Percentiles rank a stretch among this genome's conserved stretches.
phyloP scores from a whole-genome alignment of 2,113 vertebrate genomes.

The Mirounga angustirostris region DNA sequence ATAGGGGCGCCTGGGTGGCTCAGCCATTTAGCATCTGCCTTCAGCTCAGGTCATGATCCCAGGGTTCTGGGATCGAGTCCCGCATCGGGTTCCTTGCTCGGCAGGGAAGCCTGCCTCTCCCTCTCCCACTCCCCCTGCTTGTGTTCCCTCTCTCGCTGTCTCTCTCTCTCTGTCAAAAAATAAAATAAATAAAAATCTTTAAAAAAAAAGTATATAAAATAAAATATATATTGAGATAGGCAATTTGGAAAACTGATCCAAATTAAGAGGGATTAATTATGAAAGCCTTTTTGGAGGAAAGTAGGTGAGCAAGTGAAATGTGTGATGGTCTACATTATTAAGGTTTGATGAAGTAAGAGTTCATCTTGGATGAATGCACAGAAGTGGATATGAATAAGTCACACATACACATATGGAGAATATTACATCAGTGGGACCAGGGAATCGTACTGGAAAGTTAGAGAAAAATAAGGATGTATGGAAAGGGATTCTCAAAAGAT shows the following conservation, averaged over 20 bases:
- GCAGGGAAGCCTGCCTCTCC: too few species aligned
- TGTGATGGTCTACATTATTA: neutral
- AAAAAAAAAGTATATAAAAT: neutral
- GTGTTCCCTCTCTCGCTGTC: too few species aligned
- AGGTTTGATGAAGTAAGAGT: neutral
- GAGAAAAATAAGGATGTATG: neutral
- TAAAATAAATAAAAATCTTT: too few species aligned
- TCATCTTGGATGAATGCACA: neutral
- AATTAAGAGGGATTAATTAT: neutral
- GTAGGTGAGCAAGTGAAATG: neutral
- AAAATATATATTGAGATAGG: neutral
- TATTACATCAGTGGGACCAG: neutral
- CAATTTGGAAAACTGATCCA: slow-evolving; percentile 14
- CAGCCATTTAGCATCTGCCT: too few species aligned
- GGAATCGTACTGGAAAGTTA: slow-evolving; percentile 12
- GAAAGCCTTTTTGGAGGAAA: neutral
- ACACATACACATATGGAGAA: too few species aligned
- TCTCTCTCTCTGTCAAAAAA: too few species aligned
- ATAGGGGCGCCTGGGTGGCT: neutral
- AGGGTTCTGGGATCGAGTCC: too few species aligned
- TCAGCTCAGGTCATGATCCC: too few species aligned
- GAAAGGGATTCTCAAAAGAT: neutral
- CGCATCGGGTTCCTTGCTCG: too few species aligned
- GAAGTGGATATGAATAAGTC: neutral
- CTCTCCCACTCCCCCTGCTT: too few species aligned